A percentile compares a stretch with the other conserved stretches of the same genome.
Evolutionary conservation across 2,113 vertebrate genomes (phyloP).

Genomic region (Astur gentilis): DNA sequence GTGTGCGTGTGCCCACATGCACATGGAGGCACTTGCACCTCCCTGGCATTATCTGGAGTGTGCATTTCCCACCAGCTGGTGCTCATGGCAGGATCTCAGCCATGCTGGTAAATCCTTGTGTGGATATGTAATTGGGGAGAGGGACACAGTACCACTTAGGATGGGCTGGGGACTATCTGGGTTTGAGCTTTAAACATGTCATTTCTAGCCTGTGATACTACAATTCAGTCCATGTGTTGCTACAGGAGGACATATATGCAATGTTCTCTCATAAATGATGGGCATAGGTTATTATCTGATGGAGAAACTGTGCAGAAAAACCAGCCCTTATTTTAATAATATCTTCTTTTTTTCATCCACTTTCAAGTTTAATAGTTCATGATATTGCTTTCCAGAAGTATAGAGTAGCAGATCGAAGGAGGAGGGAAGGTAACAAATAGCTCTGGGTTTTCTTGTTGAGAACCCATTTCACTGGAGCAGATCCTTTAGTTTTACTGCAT

Average conservation of each 20-base stretch:
- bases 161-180: background rate
- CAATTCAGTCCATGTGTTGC: background rate
- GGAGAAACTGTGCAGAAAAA: background rate
- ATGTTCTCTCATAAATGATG: background rate
- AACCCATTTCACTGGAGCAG: background rate
- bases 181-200: background rate
- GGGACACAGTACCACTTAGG: background rate
- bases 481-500: background rate
- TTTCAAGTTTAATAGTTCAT: background rate
- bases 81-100: background rate
- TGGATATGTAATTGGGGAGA: background rate
- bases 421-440: background rate
- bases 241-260: background rate
- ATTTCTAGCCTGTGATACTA: background rate
- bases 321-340: background rate
- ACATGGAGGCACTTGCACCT: background rate
- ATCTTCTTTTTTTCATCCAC: background rate
- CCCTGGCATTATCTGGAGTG: accelerated
- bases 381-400: background rate
- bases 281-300: background rate
- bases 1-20: background rate
- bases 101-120: background rate
- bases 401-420: background rate
- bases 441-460: background rate
- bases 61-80: background rate